Base-by-base conservation (phyloP, 2,797 vertebrate species). In the Telmatherina bonti region DNA sequence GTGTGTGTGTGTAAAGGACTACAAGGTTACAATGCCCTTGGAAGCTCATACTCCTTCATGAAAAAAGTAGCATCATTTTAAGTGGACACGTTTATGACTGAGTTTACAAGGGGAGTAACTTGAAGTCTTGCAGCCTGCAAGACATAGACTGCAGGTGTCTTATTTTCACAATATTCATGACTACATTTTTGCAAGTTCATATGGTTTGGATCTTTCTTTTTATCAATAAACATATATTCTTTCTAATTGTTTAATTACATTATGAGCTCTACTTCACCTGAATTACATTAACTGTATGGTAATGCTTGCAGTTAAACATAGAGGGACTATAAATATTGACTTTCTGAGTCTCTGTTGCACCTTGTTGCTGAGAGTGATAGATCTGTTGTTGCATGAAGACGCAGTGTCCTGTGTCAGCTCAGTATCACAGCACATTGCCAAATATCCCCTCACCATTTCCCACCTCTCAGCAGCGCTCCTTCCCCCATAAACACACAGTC, bases 381-480 rank as follows among this genome's bases (percentile, higher is more conserved):
- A 64, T 72, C 72, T 71, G 77, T 76, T 86, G 78, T 78, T 76
- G 72, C 71, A 81, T 77, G 76, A 85, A 88, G 85, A 88, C 70
- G 52, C 82, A 47, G 87, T 82, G 82, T 85, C 74, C 76, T 78
- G 83, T 90, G 88, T 93, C 89, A 90, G 85, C 84, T 67, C 65
- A 49, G 81, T 64, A 67, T 89, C 72, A 54, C 88, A 88, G 74
- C 78, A 73, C 84, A 66, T 70, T 78, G 91, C 77, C 79, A 90
- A 86, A 89, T 91, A 89, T 83, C 81, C 85, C 68, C 67, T 80
- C 7, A 4, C 81, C 82, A 82, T 84, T 85, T 78, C 81, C 79
- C 84, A 72, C 79, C 79, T 78, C 87, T 81, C 67, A 73, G 72
- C 62, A 62, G 78, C 72, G 75, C 70, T 70, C 58, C 61, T 53